Base-by-base conservation (phyloP, 53 echinoderm and acorn worm species). In the Zoroaster sp. region DNA sequence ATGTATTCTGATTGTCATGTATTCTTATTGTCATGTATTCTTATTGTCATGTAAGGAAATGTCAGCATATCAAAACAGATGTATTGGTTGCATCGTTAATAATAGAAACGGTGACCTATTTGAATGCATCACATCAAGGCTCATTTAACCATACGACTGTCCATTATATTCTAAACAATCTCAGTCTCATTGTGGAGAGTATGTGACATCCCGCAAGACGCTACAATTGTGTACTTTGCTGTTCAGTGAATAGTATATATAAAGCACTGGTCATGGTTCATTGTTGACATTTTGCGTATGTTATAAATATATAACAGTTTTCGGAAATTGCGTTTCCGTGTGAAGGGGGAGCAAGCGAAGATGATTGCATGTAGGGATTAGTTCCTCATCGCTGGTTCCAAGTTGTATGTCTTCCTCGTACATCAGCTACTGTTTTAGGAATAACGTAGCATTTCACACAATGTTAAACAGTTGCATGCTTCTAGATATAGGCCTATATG, bases 241-340 rank as follows among this genome's bases (percentile, higher is more conserved):
- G 63, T 10, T 37, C 75, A 21, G 46, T 28, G 28, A 25, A 31
- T 2, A 23, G 31, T 45, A 17, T n/a, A 45, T 44, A 23, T n/a
- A 45, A 23, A 75, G 45, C 75, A 25, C 31, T 44, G 51, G 3
- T 12, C 36, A 46, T 53, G 53, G 47, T 54, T 36, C 38, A 52
- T 36, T 55, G 53, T 20, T 78, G 78, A 53, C 55, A 78, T 59
- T 34, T 78, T 5, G 14, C 17, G 3, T 25, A 31, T 78, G 38
- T 78, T 78, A 52, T 36, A 18, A n/a, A n/a, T n/a, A 34, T 35
- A 78, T 11, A 34, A 18, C 20, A 35, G 35, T 55, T 25, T 72
- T 18, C 78, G 78, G 78, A 54, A 53, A 78, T 78, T 78, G 52
- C 59, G 35, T 54, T 78, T 78, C 54, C 78, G 63, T 21, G 63